These are phyloP conservation scores for Amphipyra tragopoginis DNA, from an alignment of 2,888 invertebrate species.

Conservation along the genomic window DNA sequence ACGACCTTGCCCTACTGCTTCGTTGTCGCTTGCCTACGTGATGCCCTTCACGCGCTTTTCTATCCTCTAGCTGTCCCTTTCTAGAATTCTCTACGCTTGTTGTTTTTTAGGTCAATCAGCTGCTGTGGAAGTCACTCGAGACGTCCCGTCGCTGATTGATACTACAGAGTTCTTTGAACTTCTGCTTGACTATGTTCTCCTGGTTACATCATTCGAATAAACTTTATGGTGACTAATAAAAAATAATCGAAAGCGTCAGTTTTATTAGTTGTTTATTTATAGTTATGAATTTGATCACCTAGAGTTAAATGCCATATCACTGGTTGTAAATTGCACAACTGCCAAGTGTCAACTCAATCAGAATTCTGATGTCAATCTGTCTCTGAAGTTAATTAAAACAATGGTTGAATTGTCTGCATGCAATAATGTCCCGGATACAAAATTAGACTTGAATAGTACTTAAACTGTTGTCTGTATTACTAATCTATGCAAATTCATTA, in stretches of 20 bases:
- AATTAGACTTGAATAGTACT: slow-evolving; percentile 22
- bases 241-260: slow-evolving; percentile 5
- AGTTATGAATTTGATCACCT: slow-evolving; percentile 7
- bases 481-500: slow-evolving; percentile 49
- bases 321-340: slow-evolving; percentile 3
- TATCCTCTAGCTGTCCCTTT: slow-evolving; percentile 65
- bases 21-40: slow-evolving; percentile 76
- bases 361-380: slow-evolving; percentile 10
- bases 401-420: slow-evolving; percentile 11
- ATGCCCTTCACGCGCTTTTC: slow-evolving; percentile 72
- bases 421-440: slow-evolving; percentile 29
- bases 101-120: slow-evolving; percentile 73
- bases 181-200: slow-evolving; percentile 26
- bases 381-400: slow-evolving; percentile 15
- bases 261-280: slow-evolving; percentile 13
- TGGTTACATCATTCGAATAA: slow-evolving; percentile 42
- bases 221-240: slow-evolving; percentile 22
- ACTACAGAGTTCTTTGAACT: slow-evolving; percentile 62
- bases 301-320: background rate
- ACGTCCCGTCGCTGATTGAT: slow-evolving; percentile 50
- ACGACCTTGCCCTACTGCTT: slow-evolving; percentile 77
- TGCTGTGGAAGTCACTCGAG: slow-evolving; percentile 59
- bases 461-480: slow-evolving; percentile 34
- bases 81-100: slow-evolving; percentile 51
- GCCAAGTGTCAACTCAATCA: background rate